Base-by-base conservation (phyloP, 2,797 vertebrate species). In the Eutrigla gurnardus region DNA sequence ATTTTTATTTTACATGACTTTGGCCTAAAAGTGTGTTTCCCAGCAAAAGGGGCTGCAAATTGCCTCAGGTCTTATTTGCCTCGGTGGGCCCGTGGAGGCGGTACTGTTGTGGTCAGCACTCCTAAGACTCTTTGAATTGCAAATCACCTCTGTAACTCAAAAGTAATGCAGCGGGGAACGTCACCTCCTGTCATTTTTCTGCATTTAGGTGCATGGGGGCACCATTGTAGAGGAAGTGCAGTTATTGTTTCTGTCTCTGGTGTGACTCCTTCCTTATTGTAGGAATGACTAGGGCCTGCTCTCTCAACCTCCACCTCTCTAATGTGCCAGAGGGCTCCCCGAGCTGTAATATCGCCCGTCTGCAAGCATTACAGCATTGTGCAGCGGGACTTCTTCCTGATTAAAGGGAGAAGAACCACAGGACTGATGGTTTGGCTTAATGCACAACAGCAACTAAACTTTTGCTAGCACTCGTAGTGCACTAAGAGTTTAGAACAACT, bases 81-180 rank as follows among this genome's bases (percentile, higher is more conserved):
- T 93, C 93, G 78, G 81, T 83, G 90, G 93, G 91, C 90, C 88
- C 72, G 73, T 92, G 86, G 87, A 90, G 85, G 89, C 83, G 72
- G 78, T 91, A 91, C 78, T 92, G 91, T 92, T 94, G 93, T 94
- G 94, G 94, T 95, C 94, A 95, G 94, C 94, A 94, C 92, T 95
- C 94, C 89, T 93, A 70, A 81, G 78, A 88, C 89, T 86, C 91
- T 94, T 94, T 94, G 93, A 94, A 94, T 94, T 94, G 94, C 94
- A 95, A 94, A 95, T 94, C 78, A 53, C 81, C 90, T 78, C 85
- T 32, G 91, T 94, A 95, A 95, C 92, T 94, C 93, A 93, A 94
- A 94, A 94, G 92, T 94, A 95, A 95, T 94, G 92, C 93, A 84
- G 87, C 83, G 17, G 82, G 85, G 91, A 91, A 89, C 87, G 88